Evolutionary conservation across 2,888 invertebrate genomes (phyloP), one percentile per base, ranked within the genome.

Genomic region (Lepidonotus clava): DNA sequence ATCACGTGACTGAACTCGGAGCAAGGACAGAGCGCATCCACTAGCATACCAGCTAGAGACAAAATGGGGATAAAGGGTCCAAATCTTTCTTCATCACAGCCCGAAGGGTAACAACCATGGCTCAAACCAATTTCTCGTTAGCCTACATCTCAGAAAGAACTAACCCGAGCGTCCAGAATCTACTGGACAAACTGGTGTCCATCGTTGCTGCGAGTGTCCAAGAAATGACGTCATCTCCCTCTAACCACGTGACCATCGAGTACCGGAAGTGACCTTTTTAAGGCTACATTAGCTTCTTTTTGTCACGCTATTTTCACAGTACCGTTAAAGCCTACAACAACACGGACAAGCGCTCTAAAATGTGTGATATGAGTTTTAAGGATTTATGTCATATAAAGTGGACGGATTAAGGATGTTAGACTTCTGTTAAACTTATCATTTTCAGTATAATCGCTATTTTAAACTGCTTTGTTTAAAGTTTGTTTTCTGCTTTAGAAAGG

Each of bases 241-340:
- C 61, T 61, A 11, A 61, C 24, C 61, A 61, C n/a, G 28, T 28
- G 21, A 11, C n/a, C 61, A 18, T 11, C n/a, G 61, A 24, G 24
- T 28, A 24, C 18, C 61, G 61, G 21, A n/a, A n/a, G 61, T 61
- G 5, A 21, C n/a, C 24, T 61, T 24, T 61, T 11, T 24, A 28
- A 28, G 21, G 21, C 61, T 61, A 61, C 21, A 11, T 61, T 61
- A 61, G 24, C 61, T 61, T 61, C 61, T n/a, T n/a, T 61, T 28
- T 61, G 71, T 71, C 71, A 71, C 71, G 71, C 71, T 38, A 71
- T 11, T 38, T 71, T 71, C 71, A 71, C 36, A n/a, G 71, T 34
- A 71, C 71, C 71, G 71, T 71, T 38, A 21, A 71, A 21, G 71
- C 71, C 71, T 71, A 71, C 71, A 71, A 71, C 38, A 71, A 36